These are phyloP conservation scores for Thereva nobilitata DNA, from an alignment of 2,888 invertebrate species.

Conservation along the genomic window DNA sequence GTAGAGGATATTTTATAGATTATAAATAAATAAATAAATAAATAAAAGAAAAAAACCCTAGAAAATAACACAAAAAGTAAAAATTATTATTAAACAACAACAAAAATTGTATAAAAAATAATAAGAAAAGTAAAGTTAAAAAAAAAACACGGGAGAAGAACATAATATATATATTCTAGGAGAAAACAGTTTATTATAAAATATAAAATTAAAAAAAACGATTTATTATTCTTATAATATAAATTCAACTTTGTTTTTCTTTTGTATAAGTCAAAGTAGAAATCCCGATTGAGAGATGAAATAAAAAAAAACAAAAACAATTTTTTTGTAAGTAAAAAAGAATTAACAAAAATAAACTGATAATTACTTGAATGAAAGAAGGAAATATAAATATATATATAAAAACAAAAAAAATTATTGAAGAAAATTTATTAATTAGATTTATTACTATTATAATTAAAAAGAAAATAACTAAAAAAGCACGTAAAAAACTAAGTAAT, in stretches of 20 bases:
- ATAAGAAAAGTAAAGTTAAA: neutral
- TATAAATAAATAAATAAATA: constrained; percentile 9
- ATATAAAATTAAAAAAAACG: too few species aligned
- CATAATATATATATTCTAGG: too few species aligned
- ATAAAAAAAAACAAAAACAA: too few species aligned
- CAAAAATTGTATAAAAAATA: neutral
- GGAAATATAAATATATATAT: constrained; percentile 18
- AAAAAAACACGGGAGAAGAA: neutral
- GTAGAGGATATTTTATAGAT: constrained; percentile 27
- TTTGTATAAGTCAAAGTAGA: too few species aligned
- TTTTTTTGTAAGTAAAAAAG: neutral
- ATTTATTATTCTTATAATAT: too few species aligned
- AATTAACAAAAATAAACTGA: neutral
- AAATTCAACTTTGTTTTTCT: too few species aligned
- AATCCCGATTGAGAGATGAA: too few species aligned
- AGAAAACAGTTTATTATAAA: too few species aligned
- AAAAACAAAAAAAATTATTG: constrained; percentile 7
- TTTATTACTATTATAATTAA: neutral
- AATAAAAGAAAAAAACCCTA: constrained; percentile 10
- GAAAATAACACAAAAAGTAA: constrained; percentile 25
- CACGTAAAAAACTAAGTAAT: neutral
- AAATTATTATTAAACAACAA: constrained; percentile 8
- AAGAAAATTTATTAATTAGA: constrained; percentile 15
- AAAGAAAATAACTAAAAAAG: neutral
- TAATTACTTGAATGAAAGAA: constrained; percentile 18